Percentiles rank a stretch among this genome's conserved stretches.
These are phyloP conservation scores for Cotesia congregata DNA, from an alignment of 2,888 invertebrate species.

Conservation along the genomic window DNA sequence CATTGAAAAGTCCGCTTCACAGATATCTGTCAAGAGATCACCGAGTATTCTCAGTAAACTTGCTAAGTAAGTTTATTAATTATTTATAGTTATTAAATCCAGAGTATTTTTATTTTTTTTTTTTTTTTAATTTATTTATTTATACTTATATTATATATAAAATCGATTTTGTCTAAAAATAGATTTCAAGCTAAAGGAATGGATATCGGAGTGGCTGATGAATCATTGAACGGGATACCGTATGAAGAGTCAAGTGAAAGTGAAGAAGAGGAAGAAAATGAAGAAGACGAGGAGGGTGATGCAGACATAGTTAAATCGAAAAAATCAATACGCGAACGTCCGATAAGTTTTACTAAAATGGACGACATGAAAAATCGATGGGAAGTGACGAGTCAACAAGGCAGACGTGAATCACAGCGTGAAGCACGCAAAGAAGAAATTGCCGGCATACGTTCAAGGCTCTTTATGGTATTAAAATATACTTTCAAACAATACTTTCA, in stretches of 20 bases:
- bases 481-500: not conserved
- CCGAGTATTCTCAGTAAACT: slow-evolving; percentile 84
- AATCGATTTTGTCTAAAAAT: slow-evolving; percentile 18
- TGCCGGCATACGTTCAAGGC: slow-evolving; percentile 85
- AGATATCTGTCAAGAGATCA: slow-evolving; percentile 77
- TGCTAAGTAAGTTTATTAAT: slow-evolving; percentile 77
- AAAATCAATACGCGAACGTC: slow-evolving; percentile 78
- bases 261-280: slow-evolving; percentile 75
- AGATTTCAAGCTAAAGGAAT: slow-evolving; percentile 88
- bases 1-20: slow-evolving; percentile 71
- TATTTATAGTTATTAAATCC: not conserved
- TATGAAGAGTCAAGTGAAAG: slow-evolving; percentile 81
- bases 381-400: slow-evolving; percentile 73
- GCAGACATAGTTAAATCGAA: slow-evolving; percentile 76
- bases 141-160: too few relatives aligned
- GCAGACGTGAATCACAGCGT: slow-evolving; percentile 75
- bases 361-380: slow-evolving; percentile 87
- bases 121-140: too few relatives aligned
- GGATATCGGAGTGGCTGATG: slow-evolving; percentile 84
- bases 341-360: slow-evolving; percentile 86
- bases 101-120: too few relatives aligned
- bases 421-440: slow-evolving; percentile 91
- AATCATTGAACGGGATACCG: slow-evolving; percentile 81
- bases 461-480: slow-evolving; percentile 78
- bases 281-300: slow-evolving; percentile 73